phyloP scores from a whole-genome alignment of 1,140 invertebrate species.

The Lasaia peninsularis region DNA sequence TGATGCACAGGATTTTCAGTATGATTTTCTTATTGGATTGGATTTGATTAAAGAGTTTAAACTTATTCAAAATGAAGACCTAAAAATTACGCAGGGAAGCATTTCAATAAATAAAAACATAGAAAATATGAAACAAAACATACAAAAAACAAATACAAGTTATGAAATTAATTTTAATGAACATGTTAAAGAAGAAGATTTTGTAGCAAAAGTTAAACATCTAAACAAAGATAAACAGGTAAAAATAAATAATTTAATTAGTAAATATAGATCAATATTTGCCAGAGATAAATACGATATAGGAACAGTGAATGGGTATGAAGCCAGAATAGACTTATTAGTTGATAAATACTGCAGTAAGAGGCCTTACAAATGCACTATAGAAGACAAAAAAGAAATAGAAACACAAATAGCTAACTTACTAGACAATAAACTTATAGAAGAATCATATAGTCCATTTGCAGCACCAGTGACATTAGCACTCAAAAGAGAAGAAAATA shows the following conservation, averaged over 20 bases:
- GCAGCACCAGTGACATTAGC: background rate
- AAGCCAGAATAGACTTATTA: conserved; percentile 3
- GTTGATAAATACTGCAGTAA: conserved; percentile 14
- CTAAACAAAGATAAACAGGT: conserved; percentile 7
- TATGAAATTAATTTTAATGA: conserved; percentile 9
- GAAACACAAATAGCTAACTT: background rate
- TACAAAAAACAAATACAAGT: background rate
- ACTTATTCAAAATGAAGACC: conserved; percentile 25
- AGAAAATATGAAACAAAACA: conserved; percentile 4
- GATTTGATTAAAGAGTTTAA: conserved; percentile 27
- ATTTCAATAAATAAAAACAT: conserved; percentile 18
- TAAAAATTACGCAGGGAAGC: conserved; percentile 19
- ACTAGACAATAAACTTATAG: background rate
- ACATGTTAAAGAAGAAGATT: conserved; percentile 2
- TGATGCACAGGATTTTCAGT: conserved; percentile 23
- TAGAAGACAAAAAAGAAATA: conserved; percentile 14
- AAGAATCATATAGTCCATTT: conserved; percentile 3
- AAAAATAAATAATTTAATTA: conserved; percentile 13
- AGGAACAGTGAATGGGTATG: conserved; percentile 11
- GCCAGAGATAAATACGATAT: conserved; percentile 19
- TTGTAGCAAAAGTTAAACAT: conserved; percentile 12
- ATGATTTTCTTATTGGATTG: conserved; percentile 31
- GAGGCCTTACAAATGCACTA: conserved; percentile 6
- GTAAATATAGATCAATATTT: conserved; percentile 14
- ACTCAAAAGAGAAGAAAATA: background rate